Conservation (phyloP, 1,140 invertebrate genomes). For the Pseudomyrmex cubaensis region DNA sequence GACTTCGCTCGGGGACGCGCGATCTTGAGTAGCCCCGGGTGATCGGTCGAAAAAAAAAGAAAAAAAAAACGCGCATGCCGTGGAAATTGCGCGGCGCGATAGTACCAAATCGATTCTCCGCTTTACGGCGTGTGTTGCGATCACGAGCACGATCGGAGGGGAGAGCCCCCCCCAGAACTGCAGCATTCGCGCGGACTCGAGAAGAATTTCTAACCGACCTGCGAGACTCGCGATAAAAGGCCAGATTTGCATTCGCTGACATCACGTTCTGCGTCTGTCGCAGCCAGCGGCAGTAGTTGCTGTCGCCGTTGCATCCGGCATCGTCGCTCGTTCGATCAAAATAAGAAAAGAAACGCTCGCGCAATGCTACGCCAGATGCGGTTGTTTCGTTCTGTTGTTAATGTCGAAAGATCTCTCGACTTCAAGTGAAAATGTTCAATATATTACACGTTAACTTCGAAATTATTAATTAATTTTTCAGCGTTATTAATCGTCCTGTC, state of each 20-base stretch:
- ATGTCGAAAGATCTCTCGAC: too few species aligned
- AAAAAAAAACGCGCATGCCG: conserved; percentile 18
- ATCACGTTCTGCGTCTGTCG: conserved; percentile 44
- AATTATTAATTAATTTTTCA: too few species aligned
- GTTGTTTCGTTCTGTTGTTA: too few species aligned
- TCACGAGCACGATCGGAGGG: conserved; percentile 7
- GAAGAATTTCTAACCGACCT: conserved; percentile 65
- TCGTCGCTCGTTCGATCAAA: conserved; percentile 24
- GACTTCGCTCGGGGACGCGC: conserved; percentile 13
- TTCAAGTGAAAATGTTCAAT: too few species aligned
- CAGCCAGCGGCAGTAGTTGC: conserved; percentile 30
- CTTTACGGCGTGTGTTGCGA: conserved; percentile 30
- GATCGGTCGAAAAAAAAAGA: conserved; percentile 35
- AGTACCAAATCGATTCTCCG: conserved; percentile 54
- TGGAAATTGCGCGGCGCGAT: conserved; percentile 40
- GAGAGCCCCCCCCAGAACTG: not conserved
- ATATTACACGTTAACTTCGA: too few species aligned
- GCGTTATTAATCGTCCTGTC: too few species aligned
- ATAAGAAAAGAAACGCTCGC: conserved; percentile 2
- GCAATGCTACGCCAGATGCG: too few species aligned
- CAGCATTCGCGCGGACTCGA: conserved; percentile 15
- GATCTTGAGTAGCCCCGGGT: conserved; percentile 40
- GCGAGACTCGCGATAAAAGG: conserved; percentile 51
- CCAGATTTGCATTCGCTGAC: conserved; percentile 67
- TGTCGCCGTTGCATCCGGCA: conserved; percentile 24